Conservation (phyloP, 2,888 invertebrate species). For the Campopleginae sp. region DNA sequence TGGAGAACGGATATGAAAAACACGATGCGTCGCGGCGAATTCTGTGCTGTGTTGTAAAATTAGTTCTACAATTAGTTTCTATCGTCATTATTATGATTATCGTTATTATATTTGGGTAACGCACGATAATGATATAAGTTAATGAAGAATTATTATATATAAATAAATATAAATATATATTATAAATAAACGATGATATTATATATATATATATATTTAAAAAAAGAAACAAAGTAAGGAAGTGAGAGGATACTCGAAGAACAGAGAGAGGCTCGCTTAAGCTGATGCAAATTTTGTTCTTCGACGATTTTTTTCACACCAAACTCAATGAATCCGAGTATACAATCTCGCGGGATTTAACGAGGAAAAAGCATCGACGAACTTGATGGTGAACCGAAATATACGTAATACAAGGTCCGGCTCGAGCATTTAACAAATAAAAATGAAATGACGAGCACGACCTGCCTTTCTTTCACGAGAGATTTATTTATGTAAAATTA, state of each 20-base stretch:
- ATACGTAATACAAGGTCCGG: slow-evolving; percentile 83
- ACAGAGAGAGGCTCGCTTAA: slow-evolving; percentile 21
- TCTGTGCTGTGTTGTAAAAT: slow-evolving; percentile 84
- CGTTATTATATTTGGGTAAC: slow-evolving; percentile 68
- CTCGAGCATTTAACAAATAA: slow-evolving; percentile 69
- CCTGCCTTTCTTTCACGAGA: slow-evolving; percentile 82
- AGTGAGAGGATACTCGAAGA: slow-evolving; percentile 55
- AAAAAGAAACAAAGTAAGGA: slow-evolving; percentile 52
- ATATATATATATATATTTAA: slow-evolving; percentile 69
- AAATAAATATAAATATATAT: slow-evolving; percentile 70
- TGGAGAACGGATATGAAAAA: slow-evolving; percentile 38
- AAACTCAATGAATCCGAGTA: slow-evolving; percentile 43
- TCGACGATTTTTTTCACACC: slow-evolving; percentile 23
- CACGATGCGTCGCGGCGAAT: slow-evolving; percentile 79
- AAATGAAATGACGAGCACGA: slow-evolving; percentile 71
- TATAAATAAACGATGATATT: slow-evolving; percentile 56
- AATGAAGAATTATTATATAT: slow-evolving; percentile 79
- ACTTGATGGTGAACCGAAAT: slow-evolving; percentile 74
- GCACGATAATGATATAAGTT: slow-evolving; percentile 82
- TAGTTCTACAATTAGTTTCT: slow-evolving; percentile 82
- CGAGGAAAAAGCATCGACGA: slow-evolving; percentile 65
- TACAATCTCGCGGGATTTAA: slow-evolving; percentile 55
- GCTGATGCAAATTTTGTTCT: slow-evolving; percentile 38
- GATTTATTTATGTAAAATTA: slow-evolving; percentile 81
- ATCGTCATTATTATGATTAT: slow-evolving; percentile 69